Conservation (phyloP, 2,797 vertebrate genomes). For the Tinamus major region DNA sequence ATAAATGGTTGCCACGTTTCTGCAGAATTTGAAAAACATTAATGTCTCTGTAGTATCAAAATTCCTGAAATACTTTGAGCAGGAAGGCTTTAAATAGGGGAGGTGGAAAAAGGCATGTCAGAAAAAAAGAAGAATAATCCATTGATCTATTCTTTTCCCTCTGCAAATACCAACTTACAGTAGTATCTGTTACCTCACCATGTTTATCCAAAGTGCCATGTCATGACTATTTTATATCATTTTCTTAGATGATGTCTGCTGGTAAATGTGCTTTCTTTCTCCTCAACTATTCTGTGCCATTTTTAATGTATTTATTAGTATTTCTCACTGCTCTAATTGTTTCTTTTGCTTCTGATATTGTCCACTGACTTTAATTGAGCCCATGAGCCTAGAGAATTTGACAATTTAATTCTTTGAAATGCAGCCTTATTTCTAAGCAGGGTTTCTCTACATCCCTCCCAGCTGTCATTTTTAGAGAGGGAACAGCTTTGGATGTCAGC, state of each 20-base stretch:
- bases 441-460: constrained; percentile 33
- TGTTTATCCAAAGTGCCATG: background rate
- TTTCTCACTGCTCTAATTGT: constrained; percentile 20
- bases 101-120: fast-evolving
- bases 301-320: constrained; percentile 20
- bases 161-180: background rate
- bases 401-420: constrained; percentile 59
- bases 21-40: background rate
- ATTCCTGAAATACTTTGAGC: background rate
- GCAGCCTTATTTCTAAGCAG: constrained; percentile 35
- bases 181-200: background rate
- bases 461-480: constrained; percentile 38
- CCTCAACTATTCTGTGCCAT: background rate
- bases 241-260: background rate
- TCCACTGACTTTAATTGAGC: constrained; percentile 45
- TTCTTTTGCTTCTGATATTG: constrained; percentile 46
- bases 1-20: background rate
- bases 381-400: background rate
- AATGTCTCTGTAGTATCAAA: background rate
- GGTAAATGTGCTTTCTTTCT: background rate
- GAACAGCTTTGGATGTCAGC: constrained; percentile 8
- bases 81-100: background rate
- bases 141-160: background rate
- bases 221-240: background rate
- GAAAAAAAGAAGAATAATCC: background rate